phyloP scores from a whole-genome alignment of 2,113 vertebrate genomes.

The Myanophis thanlyinensis region DNA sequence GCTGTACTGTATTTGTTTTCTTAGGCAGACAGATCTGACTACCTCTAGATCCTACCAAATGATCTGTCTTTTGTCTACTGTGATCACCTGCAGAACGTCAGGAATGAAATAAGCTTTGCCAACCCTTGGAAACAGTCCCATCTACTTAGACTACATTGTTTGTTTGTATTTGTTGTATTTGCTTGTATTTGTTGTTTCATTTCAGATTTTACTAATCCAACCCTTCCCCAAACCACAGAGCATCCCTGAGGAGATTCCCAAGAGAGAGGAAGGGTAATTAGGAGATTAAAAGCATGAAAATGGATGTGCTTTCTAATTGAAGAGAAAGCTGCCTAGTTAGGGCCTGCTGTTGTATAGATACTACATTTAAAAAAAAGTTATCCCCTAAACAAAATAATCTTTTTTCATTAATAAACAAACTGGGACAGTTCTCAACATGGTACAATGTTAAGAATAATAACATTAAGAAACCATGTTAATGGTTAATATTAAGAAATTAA shows the following conservation, averaged over 20 bases:
- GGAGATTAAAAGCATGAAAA: conserved; percentile 19
- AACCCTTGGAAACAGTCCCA: conserved; percentile 52
- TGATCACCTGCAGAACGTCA: conserved; percentile 58
- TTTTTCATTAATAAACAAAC: not conserved
- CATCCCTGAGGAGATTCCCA: conserved; percentile 5
- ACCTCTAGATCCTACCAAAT: conserved; percentile 52
- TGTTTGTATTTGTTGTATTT: conserved; percentile 61
- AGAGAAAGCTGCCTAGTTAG: not conserved
- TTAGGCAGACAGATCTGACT: conserved; percentile 62
- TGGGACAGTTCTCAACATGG: not conserved
- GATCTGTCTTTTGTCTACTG: conserved; percentile 67
- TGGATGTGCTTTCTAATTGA: conserved; percentile 1
- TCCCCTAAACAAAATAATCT: not conserved
- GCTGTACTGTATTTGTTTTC: conserved; percentile 75
- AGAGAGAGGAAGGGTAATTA: not conserved
- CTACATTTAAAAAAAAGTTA: not conserved
- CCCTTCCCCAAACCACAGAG: not conserved
- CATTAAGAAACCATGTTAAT: not conserved
- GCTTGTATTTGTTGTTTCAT: conserved; percentile 22
- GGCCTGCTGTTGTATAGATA: not conserved
- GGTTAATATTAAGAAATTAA: no score
- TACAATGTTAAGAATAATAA: no score
- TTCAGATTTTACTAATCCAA: not conserved
- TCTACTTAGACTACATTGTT: conserved; percentile 50
- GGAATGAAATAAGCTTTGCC: conserved; percentile 60